Evolutionary conservation across 2,113 vertebrate genomes (phyloP).

Genomic region (Isichthys henryi): DNA sequence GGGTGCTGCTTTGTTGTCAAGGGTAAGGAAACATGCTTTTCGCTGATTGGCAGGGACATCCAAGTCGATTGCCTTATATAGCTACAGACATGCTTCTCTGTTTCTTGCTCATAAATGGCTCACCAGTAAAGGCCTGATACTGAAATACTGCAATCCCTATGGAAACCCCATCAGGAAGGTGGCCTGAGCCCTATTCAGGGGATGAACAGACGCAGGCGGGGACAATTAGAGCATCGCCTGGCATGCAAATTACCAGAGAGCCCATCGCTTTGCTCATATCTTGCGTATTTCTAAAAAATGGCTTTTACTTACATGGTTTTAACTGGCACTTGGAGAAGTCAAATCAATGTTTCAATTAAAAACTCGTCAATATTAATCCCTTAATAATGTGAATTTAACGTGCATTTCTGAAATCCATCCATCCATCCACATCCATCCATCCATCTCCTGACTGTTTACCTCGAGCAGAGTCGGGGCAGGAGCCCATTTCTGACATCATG

Average conservation of each 20-base stretch:
- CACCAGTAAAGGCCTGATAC: neutral
- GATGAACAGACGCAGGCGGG: neutral
- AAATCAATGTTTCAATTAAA: neutral
- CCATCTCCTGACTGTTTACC: neutral
- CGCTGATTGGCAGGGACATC: neutral
- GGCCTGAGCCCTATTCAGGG: neutral
- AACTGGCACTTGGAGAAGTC: neutral
- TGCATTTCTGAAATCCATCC: neutral
- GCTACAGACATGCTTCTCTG: neutral
- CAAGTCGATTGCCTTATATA: neutral
- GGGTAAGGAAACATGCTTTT: neutral
- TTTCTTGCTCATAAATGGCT: neutral
- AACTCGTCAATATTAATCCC: neutral
- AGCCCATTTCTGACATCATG: neutral
- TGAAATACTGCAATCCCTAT: neutral
- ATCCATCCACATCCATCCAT: neutral
- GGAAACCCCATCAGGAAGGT: neutral
- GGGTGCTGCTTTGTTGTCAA: neutral
- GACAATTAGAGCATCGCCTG: neutral
- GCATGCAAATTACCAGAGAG: neutral
- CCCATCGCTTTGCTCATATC: neutral
- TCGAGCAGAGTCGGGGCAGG: neutral
- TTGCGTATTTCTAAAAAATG: neutral
- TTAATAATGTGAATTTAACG: neutral
- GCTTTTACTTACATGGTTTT: neutral